Evolutionary conservation across 2,888 invertebrate genomes (phyloP), one percentile per base, ranked within the genome.

Genomic region (Sarcophaga variegata): DNA sequence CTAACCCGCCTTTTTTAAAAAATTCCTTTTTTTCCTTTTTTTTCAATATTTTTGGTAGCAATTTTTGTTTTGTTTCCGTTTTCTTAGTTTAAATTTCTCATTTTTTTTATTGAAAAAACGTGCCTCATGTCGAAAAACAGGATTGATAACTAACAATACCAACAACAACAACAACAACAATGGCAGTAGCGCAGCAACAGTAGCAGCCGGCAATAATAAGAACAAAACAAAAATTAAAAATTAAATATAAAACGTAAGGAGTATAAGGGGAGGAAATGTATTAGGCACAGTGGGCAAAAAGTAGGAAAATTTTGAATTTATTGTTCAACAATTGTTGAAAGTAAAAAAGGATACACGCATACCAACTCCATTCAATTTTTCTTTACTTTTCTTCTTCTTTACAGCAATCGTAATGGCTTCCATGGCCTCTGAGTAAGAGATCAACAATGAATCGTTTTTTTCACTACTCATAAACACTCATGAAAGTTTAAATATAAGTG

Each of bases 41-140:
- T 66, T 69, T 47, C 49, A 59, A n/a, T 47, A 62, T 59, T 66
- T 78, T 84, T 81, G 27, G 27, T 37, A 20, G 22, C 70, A 80
- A 20, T 64, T 84, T 72, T 76, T 78, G 74, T 84, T 88, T 84
- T 86, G 85, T 88, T 77, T 79, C 17, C 4, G 17, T 17, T 54
- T 54, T 17, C 54, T 54, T 17, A 12, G 14, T 54, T 5, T 12
- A 49, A 14, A 5, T 54, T 14, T 54, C 17, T 54, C 4, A 14
- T 83, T 22, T 49, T 81, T 89, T 90, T 89, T 89, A 88, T 89
- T 90, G 88, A 87, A 89, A 88, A 76, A 89, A 90, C 89, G 88
- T 90, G 89, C 88, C 81, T 74, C 63, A 62, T 85, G 77, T 63
- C 71, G 54, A 71, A 76, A 62, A 78, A 67, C 3, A 54, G 60